Conservation (phyloP, 2,888 invertebrate species). For the Salpingus planirostris region DNA sequence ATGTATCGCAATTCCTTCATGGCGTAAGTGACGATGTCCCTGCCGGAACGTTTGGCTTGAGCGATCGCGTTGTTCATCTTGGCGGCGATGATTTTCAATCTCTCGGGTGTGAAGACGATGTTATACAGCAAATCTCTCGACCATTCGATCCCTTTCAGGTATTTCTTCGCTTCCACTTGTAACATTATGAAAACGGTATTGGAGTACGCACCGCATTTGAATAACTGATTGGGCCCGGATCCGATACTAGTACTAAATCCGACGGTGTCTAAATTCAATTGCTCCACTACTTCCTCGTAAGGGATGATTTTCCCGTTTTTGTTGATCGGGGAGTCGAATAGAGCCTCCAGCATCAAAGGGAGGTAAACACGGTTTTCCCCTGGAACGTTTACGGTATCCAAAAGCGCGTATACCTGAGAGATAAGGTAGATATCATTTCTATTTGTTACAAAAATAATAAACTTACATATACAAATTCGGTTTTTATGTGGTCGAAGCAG, state of each 20-base stretch:
- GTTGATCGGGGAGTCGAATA: slow-evolving; percentile 67
- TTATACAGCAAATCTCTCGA: slow-evolving; percentile 65
- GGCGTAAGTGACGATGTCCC: slow-evolving; percentile 55
- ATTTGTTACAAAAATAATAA: slow-evolving; percentile 3
- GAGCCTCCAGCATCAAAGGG: slow-evolving; percentile 62
- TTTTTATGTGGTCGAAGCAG: slow-evolving; percentile 69
- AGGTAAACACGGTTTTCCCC: slow-evolving; percentile 59
- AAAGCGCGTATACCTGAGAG: slow-evolving; percentile 59
- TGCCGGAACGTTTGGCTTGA: slow-evolving; percentile 64
- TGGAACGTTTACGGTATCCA: slow-evolving; percentile 59
- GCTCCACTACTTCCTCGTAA: slow-evolving; percentile 67
- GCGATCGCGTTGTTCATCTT: slow-evolving; percentile 77
- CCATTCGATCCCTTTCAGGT: slow-evolving; percentile 62
- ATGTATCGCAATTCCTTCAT: slow-evolving; percentile 51
- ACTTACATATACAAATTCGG: slow-evolving; percentile 78
- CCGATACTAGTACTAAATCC: slow-evolving; percentile 55
- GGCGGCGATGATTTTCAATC: slow-evolving; percentile 67
- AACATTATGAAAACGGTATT: slow-evolving; percentile 56
- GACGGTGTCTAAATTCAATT: slow-evolving; percentile 68
- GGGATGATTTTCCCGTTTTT: slow-evolving; percentile 48
- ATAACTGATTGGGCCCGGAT: slow-evolving; percentile 48
- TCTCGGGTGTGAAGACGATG: slow-evolving; percentile 61
- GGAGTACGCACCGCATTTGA: slow-evolving; percentile 65
- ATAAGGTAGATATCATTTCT: background rate
- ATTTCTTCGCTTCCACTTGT: slow-evolving; percentile 71